A percentile compares a stretch with the other conserved stretches of the same genome.
These are phyloP conservation scores for Tetranychus urticae DNA, from an alignment of 1,140 invertebrate species.

Conservation along the genomic window DNA sequence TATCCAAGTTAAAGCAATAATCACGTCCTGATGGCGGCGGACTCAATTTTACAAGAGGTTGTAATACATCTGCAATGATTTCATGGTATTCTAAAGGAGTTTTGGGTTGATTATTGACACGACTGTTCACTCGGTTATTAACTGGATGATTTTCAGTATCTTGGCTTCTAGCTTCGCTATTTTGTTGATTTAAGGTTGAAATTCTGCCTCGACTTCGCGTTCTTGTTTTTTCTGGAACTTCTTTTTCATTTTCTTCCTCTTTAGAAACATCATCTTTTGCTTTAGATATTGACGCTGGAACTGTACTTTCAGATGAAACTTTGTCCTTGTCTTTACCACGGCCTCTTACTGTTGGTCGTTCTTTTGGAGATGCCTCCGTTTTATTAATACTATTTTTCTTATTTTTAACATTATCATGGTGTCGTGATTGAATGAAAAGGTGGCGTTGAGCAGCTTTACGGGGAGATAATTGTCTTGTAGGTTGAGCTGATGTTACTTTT, in stretches of 20 bases:
- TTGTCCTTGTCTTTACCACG: not conserved
- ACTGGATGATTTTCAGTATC: not conserved
- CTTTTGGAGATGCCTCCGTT: not conserved
- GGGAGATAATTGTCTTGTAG: slow-evolving; percentile 8
- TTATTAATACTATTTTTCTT: not conserved
- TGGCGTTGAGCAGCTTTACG: slow-evolving; percentile 9
- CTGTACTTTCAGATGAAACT: no score
- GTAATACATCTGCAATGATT: slow-evolving; percentile 25
- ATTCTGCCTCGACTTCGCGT: not conserved
- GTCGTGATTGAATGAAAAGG: slow-evolving; percentile 1
- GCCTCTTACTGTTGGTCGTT: not conserved
- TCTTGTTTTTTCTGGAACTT: not conserved
- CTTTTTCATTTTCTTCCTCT: not conserved
- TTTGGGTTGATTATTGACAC: not conserved
- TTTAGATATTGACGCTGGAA: no score
- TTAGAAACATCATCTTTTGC: not conserved
- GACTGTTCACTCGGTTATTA: not conserved
- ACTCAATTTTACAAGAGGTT: slow-evolving; percentile 44
- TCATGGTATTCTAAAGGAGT: not conserved
- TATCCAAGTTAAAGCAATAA: slow-evolving; percentile 52
- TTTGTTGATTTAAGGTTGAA: not conserved
- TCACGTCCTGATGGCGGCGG: slow-evolving; percentile 51
- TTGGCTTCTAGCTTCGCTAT: not conserved
- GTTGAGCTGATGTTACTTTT: not conserved
- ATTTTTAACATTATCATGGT: not conserved